These are phyloP conservation scores for Sprattus sprattus DNA, from an alignment of 2,113 vertebrate genomes.

Conservation along the genomic window DNA sequence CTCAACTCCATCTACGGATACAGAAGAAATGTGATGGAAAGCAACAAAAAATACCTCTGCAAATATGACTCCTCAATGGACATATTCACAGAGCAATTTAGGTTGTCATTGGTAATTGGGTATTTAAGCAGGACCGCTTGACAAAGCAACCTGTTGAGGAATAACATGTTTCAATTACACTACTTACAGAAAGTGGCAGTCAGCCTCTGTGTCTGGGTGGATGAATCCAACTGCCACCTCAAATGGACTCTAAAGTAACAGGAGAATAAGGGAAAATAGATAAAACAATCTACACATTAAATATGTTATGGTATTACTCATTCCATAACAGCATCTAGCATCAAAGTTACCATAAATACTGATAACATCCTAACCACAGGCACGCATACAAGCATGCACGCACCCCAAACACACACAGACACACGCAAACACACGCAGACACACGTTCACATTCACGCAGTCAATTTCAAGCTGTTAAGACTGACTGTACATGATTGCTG, in stretches of 20 bases:
- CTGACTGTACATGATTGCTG: not conserved
- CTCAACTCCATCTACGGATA: too few species aligned
- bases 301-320: not conserved
- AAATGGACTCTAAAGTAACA: conserved; percentile 78
- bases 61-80: too few species aligned
- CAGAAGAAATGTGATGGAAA: too few species aligned
- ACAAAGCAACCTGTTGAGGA: too few species aligned
- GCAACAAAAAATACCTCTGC: too few species aligned
- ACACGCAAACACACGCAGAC: not conserved
- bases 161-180: not conserved
- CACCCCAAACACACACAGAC: not conserved
- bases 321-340: not conserved
- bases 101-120: too few species aligned
- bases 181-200: conserved; percentile 96
- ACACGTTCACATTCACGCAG: not conserved
- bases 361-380: not conserved
- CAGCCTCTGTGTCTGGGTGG: conserved; percentile 85
- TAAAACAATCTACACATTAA: not conserved
- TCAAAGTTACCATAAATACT: not conserved
- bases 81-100: too few species aligned
- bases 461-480: not conserved
- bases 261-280: conserved; percentile 27
- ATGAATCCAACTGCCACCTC: conserved; percentile 90
- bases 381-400: not conserved
- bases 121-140: too few species aligned